Conservation (phyloP, 35 echinoderm and acorn worm species). For the Anneissia japonica region DNA sequence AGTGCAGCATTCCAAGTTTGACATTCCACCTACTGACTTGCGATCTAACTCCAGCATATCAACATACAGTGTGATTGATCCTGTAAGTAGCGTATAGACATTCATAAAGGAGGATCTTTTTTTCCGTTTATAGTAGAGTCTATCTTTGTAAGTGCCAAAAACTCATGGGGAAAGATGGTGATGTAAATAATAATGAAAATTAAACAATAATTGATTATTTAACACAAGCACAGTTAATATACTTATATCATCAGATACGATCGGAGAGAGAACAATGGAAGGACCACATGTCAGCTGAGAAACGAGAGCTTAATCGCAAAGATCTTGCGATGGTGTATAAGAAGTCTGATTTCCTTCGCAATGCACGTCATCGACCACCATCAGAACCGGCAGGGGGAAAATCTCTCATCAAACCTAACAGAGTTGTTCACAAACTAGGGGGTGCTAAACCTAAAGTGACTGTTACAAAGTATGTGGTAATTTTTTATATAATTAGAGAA, state of each 20-base stretch:
- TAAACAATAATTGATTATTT: no score
- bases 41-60: neutral
- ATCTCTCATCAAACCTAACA: conserved; percentile 78
- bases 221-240: no score
- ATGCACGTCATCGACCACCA: conserved; percentile 82
- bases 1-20: conserved; percentile 6
- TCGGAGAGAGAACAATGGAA: conserved; percentile 52
- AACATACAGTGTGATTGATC: neutral
- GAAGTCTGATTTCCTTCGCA: conserved; percentile 84
- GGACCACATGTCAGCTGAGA: conserved; percentile 54
- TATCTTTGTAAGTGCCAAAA: no score
- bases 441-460: conserved; percentile 85
- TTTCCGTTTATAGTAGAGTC: no score
- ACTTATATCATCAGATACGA: neutral
- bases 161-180: no score
- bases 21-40: conserved; percentile 19
- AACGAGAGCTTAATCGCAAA: conserved; percentile 64
- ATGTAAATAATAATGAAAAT: no score
- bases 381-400: conserved; percentile 54
- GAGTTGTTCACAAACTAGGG: conserved; percentile 64
- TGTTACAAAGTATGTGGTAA: conserved; percentile 46
- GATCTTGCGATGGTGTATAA: conserved; percentile 82
- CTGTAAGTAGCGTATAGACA: neutral
- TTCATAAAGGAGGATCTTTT: no score
- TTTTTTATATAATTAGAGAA: no score